Conservation (phyloP, 2,888 invertebrate species). For the Pristionchus exspectatus region DNA sequence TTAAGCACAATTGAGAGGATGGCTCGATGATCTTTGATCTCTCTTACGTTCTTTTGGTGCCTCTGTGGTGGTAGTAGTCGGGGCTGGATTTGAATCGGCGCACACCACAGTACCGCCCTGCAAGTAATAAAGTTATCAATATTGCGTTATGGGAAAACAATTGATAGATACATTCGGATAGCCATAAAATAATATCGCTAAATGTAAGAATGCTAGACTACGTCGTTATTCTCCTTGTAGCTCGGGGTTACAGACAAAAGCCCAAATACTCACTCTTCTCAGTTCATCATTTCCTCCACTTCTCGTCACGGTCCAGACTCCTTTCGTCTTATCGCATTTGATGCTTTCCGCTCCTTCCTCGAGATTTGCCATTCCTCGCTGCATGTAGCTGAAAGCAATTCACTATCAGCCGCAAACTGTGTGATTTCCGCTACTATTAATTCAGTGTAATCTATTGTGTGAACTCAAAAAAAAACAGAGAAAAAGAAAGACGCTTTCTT, state of each 20-base stretch:
- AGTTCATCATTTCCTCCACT: neutral
- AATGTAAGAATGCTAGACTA: too few species aligned
- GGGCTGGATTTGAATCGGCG: neutral
- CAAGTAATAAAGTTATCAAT: neutral
- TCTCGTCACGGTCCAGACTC: neutral
- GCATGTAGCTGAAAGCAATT: neutral
- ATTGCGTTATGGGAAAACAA: too few species aligned
- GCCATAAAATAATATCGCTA: too few species aligned
- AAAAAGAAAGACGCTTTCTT: too few species aligned
- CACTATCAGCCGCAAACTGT: too few species aligned
- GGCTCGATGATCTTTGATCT: neutral
- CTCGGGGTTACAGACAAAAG: neutral
- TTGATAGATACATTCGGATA: too few species aligned
- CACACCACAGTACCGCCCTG: neutral
- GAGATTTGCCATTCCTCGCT: neutral
- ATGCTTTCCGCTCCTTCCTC: neutral
- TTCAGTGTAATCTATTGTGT: too few species aligned
- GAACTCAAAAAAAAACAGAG: too few species aligned
- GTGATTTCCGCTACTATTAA: too few species aligned
- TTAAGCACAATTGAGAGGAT: neutral
- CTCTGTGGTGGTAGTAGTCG: neutral
- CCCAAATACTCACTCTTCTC: neutral
- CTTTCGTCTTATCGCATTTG: neutral
- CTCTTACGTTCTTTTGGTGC: neutral
- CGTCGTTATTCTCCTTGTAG: too few species aligned